Evolutionary conservation across 1,140 invertebrate species (phyloP), one percentile per base, ranked within the genome.

Genomic region (Eufriesea mexicana): DNA sequence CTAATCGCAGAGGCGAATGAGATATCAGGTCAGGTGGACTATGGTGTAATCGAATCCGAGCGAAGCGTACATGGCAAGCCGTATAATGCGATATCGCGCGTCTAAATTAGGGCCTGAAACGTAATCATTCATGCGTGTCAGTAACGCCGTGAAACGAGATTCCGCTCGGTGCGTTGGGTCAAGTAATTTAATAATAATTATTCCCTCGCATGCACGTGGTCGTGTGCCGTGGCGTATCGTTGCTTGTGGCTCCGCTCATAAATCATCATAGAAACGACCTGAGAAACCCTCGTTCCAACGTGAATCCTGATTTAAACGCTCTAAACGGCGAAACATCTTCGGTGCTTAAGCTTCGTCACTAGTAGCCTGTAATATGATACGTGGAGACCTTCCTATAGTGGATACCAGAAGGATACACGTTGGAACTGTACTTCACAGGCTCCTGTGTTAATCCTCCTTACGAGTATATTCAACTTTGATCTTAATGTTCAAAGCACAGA

Each of bases 161-260:
- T 87, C 76, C 81, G 72, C 35, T 35, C 62, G 59, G 49, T 71
- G 67, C 67, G 86, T 59, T 75, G 72, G 77, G 82, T 88, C 73
- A 84, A 88, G 86, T 88, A 88, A 87, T 88, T 87, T 87, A 88
- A 87, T 88, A 87, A 87, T 87, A 87, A 87, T 87, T 87, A 87
- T 87, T 87, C 82, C 76, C 75, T 86, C 64, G 71, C 74, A 71
- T 57, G 74, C 62, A 78, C 49, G 57, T 23, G 42, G 68, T 64
- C 66, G n/a, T 64, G 35, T 71, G 79, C 62, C 61, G 20, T 72
- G 45, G 68, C 77, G 76, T 73, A 87, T 84, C 83, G 77, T 83
- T 61, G 78, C 72, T 59, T 79, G 79, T 54, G 77, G 57, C 45
- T 35, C 47, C 10, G 76, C 83, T 83, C 86, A 72, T 88, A 87